Base-by-base conservation (phyloP, 2,797 vertebrate genomes). In the Yasuhikotakia modesta region DNA sequence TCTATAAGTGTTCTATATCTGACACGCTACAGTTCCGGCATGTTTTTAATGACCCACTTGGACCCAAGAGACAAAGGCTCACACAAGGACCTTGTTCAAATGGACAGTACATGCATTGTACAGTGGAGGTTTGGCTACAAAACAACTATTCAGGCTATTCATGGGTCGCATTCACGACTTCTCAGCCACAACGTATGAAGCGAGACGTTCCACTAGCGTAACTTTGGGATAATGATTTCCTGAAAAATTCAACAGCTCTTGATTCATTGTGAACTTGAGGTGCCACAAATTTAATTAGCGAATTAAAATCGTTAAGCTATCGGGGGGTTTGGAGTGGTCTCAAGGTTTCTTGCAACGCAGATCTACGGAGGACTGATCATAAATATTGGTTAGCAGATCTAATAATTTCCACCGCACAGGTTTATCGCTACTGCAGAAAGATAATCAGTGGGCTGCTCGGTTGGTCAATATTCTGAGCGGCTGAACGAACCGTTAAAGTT, bases 91-190 rank as follows among this genome's bases (percentile, higher is more conserved):
- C 21, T 55, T 55, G 71, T 63, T 74, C 68, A 76, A 70, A 78
- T 48, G 69, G 78, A 85, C 82, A 85, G 84, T 82, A 76, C 74
- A 76, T 76, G 80, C 75, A 84, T 82, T 83, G 81, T 83, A 76
- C 30, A 76, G 69, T 24, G 53, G 48, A 48, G 61, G 45, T 58
- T 76, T 79, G 68, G 69, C 64, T 76, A 76, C 79, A 61, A 68
- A 4, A 76, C 76, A 79, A 81, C 64, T 77, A 83, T 83, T 85
- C 67, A 46, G 78, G 82, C 45, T 74, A 81, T 79, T 82, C 72
- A 66, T 68, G 22, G 67, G 60, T 39, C 45, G 80, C 21, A 73
- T 81, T 76, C 72, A 52, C 76, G 35, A 79, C 52, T 67, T 12
- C 66, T 70, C 71, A 71, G 53, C 43, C 60, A 17, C 21, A 58